These are phyloP conservation scores for Cydia fagiglandana DNA, from an alignment of 1,140 invertebrate species.

Conservation along the genomic window DNA sequence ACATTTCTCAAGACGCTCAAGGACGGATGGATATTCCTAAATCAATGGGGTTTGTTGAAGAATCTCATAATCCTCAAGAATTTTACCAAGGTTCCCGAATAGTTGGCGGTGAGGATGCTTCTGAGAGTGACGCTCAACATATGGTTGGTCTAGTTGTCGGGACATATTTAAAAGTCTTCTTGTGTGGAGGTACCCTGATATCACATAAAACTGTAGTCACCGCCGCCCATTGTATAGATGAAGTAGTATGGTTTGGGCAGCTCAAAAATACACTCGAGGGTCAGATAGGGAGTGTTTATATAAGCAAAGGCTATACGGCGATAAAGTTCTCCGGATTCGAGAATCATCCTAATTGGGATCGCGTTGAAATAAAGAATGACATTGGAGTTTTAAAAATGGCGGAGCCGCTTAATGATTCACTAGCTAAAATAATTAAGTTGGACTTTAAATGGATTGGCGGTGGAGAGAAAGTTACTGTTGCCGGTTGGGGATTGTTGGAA, in stretches of 20 bases:
- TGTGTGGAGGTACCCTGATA: not conserved
- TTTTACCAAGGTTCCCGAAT: not conserved
- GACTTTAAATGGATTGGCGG: not conserved
- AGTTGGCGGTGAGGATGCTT: not conserved
- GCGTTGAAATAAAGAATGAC: not conserved
- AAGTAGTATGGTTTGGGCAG: not conserved
- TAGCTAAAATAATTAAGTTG: not conserved
- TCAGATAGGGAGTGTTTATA: slow-evolving; percentile 2
- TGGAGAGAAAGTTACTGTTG: not conserved
- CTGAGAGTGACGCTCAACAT: not conserved
- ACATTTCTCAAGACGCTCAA: too few species aligned
- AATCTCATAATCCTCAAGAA: too few species aligned
- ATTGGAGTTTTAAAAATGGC: not conserved
- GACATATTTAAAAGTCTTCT: not conserved
- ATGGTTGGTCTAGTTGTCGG: not conserved
- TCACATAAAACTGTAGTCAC: not conserved
- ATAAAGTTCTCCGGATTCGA: not conserved
- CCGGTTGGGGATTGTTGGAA: not conserved
- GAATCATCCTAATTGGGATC: slow-evolving; percentile 10
- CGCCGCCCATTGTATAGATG: not conserved
- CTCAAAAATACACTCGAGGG: not conserved
- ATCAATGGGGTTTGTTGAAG: too few species aligned
- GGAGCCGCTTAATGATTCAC: not conserved
- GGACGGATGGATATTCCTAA: too few species aligned
- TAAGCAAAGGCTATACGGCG: not conserved